Base-by-base conservation (phyloP, 2,888 invertebrate species). In the Exephanes ischioxanthus region DNA sequence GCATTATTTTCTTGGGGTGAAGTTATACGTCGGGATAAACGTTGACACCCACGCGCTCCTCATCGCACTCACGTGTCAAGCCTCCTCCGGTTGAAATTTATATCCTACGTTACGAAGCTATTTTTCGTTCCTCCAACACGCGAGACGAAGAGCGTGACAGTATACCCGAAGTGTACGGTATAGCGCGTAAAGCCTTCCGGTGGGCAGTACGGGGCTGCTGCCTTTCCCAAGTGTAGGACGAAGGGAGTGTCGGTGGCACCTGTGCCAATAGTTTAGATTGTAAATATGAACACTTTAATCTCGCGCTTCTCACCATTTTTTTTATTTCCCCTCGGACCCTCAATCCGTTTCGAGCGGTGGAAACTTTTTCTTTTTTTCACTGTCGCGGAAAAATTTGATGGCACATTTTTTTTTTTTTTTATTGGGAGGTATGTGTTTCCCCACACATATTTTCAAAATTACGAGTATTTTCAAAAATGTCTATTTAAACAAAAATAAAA, bases 11-110 rank as follows among this genome's bases (percentile, higher is more conserved):
- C 45, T 45, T 45, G 16, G 45, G 45, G 16, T 45, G 11, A 33
- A 63, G 61, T n/a, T 63, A 33, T 16, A 33, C 4, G 26, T 70
- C 22, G 55, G 51, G 48, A 45, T 48, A 51, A 48, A n/a, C 76
- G 70, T 68, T 76, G 78, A 66, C 72, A 72, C 78, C 83, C 67
- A 83, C 83, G 48, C 51, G 67, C 37, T 58, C 67, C 68, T 48
- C 48, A 33, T 53, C 51, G 19, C 55, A 77, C 72, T 53, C 76
- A 45, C 48, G 16, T 77, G 72, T 71, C 55, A 78, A 72, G 30
- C 30, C 61, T 22, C 14, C 61, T 16, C 61, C 33, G 16, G 16
- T 30, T 33, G 61, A 33, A 63, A 63, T 63, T 63, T 63, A 63
- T 63, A 63, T 63, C 26, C 61, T 33, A 63, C 61, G 30, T 63